These are phyloP conservation scores for Euzetes globulus DNA, from an alignment of 2,888 invertebrate genomes.

Conservation along the genomic window DNA sequence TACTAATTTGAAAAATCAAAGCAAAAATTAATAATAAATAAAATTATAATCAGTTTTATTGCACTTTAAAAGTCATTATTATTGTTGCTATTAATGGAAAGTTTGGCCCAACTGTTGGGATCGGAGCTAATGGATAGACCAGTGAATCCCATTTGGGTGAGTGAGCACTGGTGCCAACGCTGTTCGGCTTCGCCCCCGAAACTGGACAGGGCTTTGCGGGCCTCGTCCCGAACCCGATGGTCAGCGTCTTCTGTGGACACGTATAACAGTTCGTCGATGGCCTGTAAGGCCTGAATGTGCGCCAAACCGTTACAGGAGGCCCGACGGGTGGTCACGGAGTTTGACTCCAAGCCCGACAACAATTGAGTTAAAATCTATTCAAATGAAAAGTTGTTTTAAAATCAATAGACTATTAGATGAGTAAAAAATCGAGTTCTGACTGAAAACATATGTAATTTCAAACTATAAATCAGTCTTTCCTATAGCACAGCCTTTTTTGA, in stretches of 20 bases:
- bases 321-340: slow-evolving; percentile 25
- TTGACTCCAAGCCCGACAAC: slow-evolving; percentile 27
- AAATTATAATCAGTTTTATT: not conserved
- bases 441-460: not conserved
- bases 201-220: slow-evolving; percentile 51
- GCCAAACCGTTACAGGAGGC: slow-evolving; percentile 32
- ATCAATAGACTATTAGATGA: too few relatives aligned
- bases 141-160: slow-evolving; percentile 18
- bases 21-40: not conserved
- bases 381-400: too few relatives aligned
- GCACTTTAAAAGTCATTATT: not conserved
- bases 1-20: not conserved
- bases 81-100: not conserved
- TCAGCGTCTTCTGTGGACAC: slow-evolving; percentile 32
- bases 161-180: slow-evolving; percentile 18
- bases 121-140: not conserved
- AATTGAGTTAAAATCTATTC: slow-evolving; percentile 25
- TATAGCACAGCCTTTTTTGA: too few relatives aligned
- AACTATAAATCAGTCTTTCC: not conserved
- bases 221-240: slow-evolving; percentile 31
- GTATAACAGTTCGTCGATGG: slow-evolving; percentile 20
- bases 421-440: not conserved
- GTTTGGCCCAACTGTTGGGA: not conserved
- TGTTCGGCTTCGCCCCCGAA: slow-evolving; percentile 7
- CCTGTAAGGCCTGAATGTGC: not conserved